Evolutionary conservation across 2,888 invertebrate genomes (phyloP).

Genomic region (Hydroisotoma schaefferi): DNA sequence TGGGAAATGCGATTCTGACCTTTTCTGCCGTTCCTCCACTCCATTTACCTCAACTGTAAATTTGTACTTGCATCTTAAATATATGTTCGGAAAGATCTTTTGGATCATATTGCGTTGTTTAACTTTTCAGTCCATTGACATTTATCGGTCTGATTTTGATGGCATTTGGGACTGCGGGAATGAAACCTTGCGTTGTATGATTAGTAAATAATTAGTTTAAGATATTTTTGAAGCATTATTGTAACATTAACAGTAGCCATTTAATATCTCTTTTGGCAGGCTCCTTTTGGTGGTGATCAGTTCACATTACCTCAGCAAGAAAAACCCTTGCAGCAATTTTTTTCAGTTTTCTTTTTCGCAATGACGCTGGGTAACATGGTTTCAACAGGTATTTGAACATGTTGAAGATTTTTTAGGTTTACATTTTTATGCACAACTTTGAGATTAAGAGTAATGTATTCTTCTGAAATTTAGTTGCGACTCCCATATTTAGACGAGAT

Average conservation of each 20-base stretch:
- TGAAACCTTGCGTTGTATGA: conserved; percentile 70
- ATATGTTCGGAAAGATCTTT: neutral
- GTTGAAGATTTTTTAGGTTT: neutral
- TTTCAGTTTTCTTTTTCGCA: conserved; percentile 72
- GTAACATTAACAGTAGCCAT: neutral
- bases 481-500: conserved; percentile 65
- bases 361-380: conserved; percentile 63
- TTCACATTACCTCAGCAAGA: conserved; percentile 64
- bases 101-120: no score
- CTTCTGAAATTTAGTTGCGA: conserved; percentile 55
- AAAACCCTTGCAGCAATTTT: conserved; percentile 65
- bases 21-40: conserved; percentile 35
- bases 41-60: conserved; percentile 38
- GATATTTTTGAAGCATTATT: neutral
- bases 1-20: conserved; percentile 39
- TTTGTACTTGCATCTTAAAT: neutral
- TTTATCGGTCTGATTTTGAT: conserved; percentile 66
- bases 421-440: no score
- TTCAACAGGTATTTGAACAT: conserved; percentile 55
- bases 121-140: conserved; percentile 56
- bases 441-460: no score
- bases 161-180: conserved; percentile 71
- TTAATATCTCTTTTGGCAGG: conserved; percentile 43
- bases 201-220: neutral
- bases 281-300: conserved; percentile 79